Conservation (phyloP, 2,888 invertebrate genomes). For the Eulithis prunata region DNA sequence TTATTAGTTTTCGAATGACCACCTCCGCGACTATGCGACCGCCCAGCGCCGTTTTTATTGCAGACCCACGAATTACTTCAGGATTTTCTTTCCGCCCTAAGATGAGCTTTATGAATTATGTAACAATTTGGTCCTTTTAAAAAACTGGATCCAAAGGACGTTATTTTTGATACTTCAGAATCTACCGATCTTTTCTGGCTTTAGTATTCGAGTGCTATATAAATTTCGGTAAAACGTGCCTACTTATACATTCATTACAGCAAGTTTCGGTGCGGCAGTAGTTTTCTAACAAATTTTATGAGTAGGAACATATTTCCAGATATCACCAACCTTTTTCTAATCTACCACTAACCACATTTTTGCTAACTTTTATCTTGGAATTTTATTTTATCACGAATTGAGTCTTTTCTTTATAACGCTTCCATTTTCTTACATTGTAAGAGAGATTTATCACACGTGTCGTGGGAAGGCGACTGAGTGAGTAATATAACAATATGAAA, state of each 20-base stretch:
- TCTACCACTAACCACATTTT: no score
- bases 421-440: constrained; percentile 33
- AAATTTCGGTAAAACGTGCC: constrained; percentile 40
- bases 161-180: constrained; percentile 38
- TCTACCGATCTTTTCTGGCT: constrained; percentile 24
- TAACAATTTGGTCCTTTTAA: constrained; percentile 45
- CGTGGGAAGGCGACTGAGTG: constrained; percentile 43
- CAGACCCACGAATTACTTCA: constrained; percentile 60
- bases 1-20: constrained; percentile 78
- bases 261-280: constrained; percentile 28
- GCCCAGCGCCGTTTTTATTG: constrained; percentile 58
- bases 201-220: constrained; percentile 36
- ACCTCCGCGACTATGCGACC: constrained; percentile 65
- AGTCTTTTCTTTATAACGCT: constrained; percentile 22
- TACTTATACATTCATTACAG: constrained; percentile 40
- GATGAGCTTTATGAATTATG: constrained; percentile 51
- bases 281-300: constrained; percentile 33
- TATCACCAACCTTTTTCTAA: constrained; percentile 21
- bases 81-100: constrained; percentile 51
- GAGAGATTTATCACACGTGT: constrained; percentile 37
- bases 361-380: not conserved
- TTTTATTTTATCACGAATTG: constrained; percentile 21
- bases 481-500: constrained; percentile 67
- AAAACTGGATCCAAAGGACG: constrained; percentile 38
- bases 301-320: constrained; percentile 26